Conservation (phyloP, 1,140 invertebrate genomes). For the Physella acuta region DNA sequence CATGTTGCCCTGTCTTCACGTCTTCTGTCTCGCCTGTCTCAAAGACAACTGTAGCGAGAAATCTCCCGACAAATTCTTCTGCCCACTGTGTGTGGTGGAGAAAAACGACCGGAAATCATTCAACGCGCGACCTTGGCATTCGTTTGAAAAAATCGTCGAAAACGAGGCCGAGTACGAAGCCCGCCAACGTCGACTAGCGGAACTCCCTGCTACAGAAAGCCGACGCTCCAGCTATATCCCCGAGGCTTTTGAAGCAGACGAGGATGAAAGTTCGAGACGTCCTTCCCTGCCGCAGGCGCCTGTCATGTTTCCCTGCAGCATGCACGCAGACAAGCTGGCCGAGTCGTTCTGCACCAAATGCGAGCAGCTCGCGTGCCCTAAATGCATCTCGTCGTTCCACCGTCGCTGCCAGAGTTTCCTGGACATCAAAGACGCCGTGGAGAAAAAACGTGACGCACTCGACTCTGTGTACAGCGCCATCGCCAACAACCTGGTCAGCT, state of each 20-base stretch:
- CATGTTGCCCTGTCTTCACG: constrained; percentile 28
- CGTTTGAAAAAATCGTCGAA: constrained; percentile 5
- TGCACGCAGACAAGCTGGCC: constrained; percentile 22
- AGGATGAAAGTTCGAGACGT: neutral
- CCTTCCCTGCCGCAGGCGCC: neutral
- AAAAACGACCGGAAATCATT: neutral
- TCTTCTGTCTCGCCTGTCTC: constrained; percentile 22
- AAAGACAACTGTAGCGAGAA: constrained; percentile 4
- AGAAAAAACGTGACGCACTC: neutral
- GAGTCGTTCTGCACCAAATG: constrained; percentile 25
- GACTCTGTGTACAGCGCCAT: constrained; percentile 22
- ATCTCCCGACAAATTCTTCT: constrained; percentile 14
- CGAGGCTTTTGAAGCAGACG: neutral
- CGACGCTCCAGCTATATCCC: no score
- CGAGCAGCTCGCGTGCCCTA: constrained; percentile 24
- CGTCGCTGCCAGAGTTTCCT: constrained; percentile 22
- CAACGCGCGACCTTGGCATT: constrained; percentile 4
- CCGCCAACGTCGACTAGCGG: neutral
- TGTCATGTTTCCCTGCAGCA: constrained; percentile 11
- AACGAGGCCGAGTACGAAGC: neutral
- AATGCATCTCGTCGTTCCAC: constrained; percentile 28
- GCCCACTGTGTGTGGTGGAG: neutral
- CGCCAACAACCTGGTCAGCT: constrained; percentile 2
- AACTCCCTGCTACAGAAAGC: constrained; percentile 14
- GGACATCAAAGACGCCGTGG: constrained; percentile 21